A percentile compares a stretch with the other conserved stretches of the same genome.
phyloP scores from a whole-genome alignment of 2,797 vertebrate species.

The Pangasius mekongensis region DNA sequence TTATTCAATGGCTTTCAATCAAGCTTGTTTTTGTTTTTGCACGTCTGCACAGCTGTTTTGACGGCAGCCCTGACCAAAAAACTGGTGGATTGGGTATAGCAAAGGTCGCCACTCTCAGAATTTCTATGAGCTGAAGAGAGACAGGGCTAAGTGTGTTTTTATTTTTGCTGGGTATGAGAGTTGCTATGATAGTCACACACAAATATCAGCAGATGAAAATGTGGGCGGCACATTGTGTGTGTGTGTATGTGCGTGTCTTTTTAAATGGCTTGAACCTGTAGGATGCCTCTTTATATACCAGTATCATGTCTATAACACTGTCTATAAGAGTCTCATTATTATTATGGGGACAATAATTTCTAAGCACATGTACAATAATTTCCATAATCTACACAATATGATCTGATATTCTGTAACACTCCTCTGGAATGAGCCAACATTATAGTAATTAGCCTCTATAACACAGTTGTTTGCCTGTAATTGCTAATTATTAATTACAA shows the following conservation, averaged over 20 bases:
- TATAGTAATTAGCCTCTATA: background rate
- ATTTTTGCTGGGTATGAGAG: slow-evolving; percentile 66
- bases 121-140: slow-evolving; percentile 71
- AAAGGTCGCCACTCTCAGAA: slow-evolving; percentile 75
- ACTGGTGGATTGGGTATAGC: slow-evolving; percentile 66
- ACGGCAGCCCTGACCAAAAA: slow-evolving; percentile 68
- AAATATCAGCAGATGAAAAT: slow-evolving; percentile 56
- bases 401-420: background rate
- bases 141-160: slow-evolving; percentile 76
- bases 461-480: background rate
- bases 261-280: background rate
- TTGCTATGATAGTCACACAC: slow-evolving; percentile 63
- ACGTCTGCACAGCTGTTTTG: slow-evolving; percentile 67
- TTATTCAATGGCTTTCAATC: slow-evolving; percentile 76
- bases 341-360: background rate
- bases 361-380: no score
- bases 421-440: background rate
- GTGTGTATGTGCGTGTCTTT: background rate
- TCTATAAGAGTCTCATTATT: background rate
- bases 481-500: background rate
- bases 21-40: slow-evolving; percentile 76
- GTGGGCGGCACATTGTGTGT: slow-evolving; percentile 12
- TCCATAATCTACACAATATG: background rate
- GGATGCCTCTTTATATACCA: background rate
- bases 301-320: background rate